Percentiles rank a stretch among this genome's conserved stretches.
phyloP scores from a whole-genome alignment of 37 sponge, comb jelly and placozoan genomes.

The Diacarnus erythraeanus region DNA sequence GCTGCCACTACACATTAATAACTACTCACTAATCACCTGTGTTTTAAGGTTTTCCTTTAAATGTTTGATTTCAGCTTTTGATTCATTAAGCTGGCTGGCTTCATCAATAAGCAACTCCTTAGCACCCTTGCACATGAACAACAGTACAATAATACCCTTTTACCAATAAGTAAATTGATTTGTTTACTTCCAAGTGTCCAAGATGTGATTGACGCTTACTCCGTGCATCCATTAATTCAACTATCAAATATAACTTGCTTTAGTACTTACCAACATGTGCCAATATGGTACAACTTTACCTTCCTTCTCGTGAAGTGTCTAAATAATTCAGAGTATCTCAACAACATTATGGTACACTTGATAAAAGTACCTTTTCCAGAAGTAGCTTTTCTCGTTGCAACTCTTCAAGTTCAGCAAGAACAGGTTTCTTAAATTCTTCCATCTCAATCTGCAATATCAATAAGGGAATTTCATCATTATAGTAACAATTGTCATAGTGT shows the following conservation, averaged over 20 bases:
- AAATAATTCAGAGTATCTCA: neutral
- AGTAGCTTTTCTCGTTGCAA: constrained; percentile 12
- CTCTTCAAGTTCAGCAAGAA: constrained; percentile 15
- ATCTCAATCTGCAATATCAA: constrained; percentile 27
- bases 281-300: constrained; percentile 23
- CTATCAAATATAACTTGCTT: constrained; percentile 21
- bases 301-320: constrained; percentile 41
- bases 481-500: too few species aligned
- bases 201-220: constrained; percentile 36
- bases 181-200: constrained; percentile 42
- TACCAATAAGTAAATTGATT: neutral
- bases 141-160: neutral
- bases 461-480: neutral
- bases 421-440: constrained; percentile 22
- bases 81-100: neutral
- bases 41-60: constrained; percentile 42
- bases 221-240: constrained; percentile 31
- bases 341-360: neutral
- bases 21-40: neutral
- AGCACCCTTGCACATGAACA: constrained; percentile 29
- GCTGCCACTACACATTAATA: too few species aligned
- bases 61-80: constrained; percentile 25
- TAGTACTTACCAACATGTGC: constrained; percentile 6
- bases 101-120: constrained; percentile 27
- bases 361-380: constrained; percentile 16